Evolutionary conservation across 2,797 vertebrate species (phyloP), one percentile per base, ranked within the genome.

Genomic region (Halcyon leucocephala): DNA sequence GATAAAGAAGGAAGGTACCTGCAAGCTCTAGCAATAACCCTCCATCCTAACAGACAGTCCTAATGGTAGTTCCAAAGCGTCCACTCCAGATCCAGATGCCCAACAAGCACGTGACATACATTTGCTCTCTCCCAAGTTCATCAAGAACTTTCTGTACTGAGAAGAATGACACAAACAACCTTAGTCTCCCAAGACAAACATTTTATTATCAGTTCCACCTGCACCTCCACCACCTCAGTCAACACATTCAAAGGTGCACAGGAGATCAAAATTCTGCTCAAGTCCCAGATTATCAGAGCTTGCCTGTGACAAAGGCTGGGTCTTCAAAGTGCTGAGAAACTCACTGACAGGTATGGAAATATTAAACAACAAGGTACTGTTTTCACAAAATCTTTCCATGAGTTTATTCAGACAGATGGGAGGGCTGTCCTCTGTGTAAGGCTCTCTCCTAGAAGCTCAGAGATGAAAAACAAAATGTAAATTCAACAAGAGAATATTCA

Each of bases 401-500:
- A 87, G 80, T 92, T 92, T 84, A 72, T 42, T 69, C 73, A 92
- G 92, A 88, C 93, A 97, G 93, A 94, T 92, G 91, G 96, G 77
- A 95, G 65, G 84, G 95, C 72, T 87, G 80, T 96, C 88, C 86
- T 95, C 67, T 80, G 46, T 46, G 72, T 49, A 74, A 48, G 76
- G 87, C 66, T 82, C 81, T 42, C 54, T 87, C 95, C 82, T 83
- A 70, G 76, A 66, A 88, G 67, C 96, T 85, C 67, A 31, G 35
- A 93, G 89, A 97, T 93, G 88, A 97, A 97, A 97, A 97, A 94
- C 94, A 97, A 95, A 95, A 97, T 97, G 96, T 92, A 97, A 97
- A 97, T 97, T 94, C 97, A 97, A 96, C 93, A 96, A 95, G 94
- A 92, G 93, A 97, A 97, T 97, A 97, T 97, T 97, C 96, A 96